Base-by-base conservation (phyloP, 2,797 vertebrate genomes). In the Sebastes steindachneri region DNA sequence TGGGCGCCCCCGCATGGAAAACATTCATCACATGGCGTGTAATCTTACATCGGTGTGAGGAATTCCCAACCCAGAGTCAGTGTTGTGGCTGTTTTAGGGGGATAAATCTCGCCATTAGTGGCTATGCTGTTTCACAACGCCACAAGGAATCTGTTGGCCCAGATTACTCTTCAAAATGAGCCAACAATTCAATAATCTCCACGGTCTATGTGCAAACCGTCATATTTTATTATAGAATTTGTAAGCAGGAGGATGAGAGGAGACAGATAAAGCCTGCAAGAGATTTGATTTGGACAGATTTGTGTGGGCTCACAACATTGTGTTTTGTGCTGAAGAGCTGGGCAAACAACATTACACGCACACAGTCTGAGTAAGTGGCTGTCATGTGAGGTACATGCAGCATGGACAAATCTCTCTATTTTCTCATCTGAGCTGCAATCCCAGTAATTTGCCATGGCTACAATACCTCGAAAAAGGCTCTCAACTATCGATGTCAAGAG, bases 131-230 rank as follows among this genome's bases (percentile, higher is more conserved):
- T 87, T 82, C 80, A 82, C 51, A 88, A 37, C 4, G 70, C 86
- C 86, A 89, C 73, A 57, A 92, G 90, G 82, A 91, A 85, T 82
- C 79, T 77, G 75, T 79, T 85, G 83, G 76, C 86, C 84, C 75
- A 90, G 84, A 93, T 93, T 87, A 86, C 89, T 89, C 84, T 81
- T 79, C 76, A 75, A 86, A 93, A 91, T 88, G 80, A 91, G 89
- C 78, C 79, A 83, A 84, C 82, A 87, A 90, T 90, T 93, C 87
- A 89, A 90, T 92, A 91, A 81, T 68, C 66, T 78, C 67, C 28
- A 70, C 5, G 19, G 68, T 48, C 58, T 75, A 54, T 85, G 85
- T 86, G 67, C 69, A 86, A 85, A 87, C 77, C 86, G 85, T 90
- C 90, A 87, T 74, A 67, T 87, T 86, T 78, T 78, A 87, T 92